Evolutionary conservation across 2,888 invertebrate genomes (phyloP).

Genomic region (Tipula lateralis): DNA sequence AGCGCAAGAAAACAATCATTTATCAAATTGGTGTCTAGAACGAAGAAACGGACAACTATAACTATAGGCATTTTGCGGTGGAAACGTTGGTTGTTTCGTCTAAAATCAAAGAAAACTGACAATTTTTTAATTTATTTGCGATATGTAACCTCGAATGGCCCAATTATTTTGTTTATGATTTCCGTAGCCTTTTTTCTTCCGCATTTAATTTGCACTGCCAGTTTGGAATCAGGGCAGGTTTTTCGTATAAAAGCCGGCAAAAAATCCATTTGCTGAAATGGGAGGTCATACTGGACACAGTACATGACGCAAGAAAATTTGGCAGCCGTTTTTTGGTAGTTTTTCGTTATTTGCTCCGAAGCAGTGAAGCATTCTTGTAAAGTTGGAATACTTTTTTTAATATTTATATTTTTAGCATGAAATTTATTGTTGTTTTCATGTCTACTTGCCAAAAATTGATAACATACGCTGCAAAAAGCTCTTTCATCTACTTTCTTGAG

Average conservation of each 20-base stretch:
- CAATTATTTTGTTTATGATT: background rate
- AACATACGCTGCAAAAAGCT: too few relatives aligned
- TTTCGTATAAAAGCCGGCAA: too few relatives aligned
- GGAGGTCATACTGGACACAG: background rate
- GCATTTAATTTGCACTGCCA: too few relatives aligned
- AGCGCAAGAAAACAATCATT: background rate
- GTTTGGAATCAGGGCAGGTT: too few relatives aligned
- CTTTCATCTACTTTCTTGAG: too few relatives aligned
- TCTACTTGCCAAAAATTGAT: background rate
- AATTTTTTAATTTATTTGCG: background rate
- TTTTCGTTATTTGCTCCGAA: background rate
- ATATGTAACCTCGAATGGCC: background rate
- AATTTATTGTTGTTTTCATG: background rate
- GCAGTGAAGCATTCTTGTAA: background rate
- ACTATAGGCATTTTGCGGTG: background rate
- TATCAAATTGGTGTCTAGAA: background rate
- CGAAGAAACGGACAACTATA: background rate
- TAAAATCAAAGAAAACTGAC: background rate
- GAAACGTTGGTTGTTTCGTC: background rate
- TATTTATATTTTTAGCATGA: background rate
- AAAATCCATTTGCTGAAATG: too few relatives aligned
- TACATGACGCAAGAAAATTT: background rate
- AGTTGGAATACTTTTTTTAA: background rate
- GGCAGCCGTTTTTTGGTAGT: background rate
- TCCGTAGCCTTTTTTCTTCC: background rate